Conservation (phyloP, 2,113 vertebrate genomes). For the Riparia riparia region DNA sequence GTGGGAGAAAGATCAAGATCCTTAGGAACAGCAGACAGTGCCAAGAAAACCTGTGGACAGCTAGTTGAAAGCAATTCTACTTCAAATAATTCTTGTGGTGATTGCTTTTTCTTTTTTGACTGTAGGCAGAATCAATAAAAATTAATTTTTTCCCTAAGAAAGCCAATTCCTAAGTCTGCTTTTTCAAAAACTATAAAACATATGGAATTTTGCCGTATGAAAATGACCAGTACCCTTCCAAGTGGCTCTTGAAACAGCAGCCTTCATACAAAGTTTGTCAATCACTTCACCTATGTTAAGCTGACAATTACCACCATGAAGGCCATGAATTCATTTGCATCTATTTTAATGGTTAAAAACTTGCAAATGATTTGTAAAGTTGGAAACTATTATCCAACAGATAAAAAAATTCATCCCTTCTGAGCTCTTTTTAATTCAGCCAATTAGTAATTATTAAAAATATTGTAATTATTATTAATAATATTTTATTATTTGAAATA, state of each 20-base stretch:
- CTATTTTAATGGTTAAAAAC: not conserved
- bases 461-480: not conserved
- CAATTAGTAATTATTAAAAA: not conserved
- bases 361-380: not conserved
- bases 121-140: not conserved
- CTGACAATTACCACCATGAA: not conserved
- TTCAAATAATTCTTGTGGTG: not conserved
- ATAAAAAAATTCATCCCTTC: not conserved
- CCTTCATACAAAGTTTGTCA: not conserved
- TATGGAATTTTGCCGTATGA: accelerated
- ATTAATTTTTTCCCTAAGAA: not conserved
- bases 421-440: not conserved
- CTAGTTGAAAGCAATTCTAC: constrained; percentile 36
- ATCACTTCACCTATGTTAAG: not conserved
- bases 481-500: not conserved
- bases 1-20: not conserved
- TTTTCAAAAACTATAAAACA: not conserved
- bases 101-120: not conserved
- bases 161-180: not conserved
- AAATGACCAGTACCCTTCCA: not conserved
- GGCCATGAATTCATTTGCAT: not conserved
- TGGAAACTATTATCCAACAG: not conserved
- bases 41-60: constrained; percentile 45
- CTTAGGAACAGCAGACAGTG: not conserved
- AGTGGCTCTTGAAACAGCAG: not conserved